phyloP scores from a whole-genome alignment of 2,113 vertebrate species.

The Sminthopsis crassicaudata region DNA sequence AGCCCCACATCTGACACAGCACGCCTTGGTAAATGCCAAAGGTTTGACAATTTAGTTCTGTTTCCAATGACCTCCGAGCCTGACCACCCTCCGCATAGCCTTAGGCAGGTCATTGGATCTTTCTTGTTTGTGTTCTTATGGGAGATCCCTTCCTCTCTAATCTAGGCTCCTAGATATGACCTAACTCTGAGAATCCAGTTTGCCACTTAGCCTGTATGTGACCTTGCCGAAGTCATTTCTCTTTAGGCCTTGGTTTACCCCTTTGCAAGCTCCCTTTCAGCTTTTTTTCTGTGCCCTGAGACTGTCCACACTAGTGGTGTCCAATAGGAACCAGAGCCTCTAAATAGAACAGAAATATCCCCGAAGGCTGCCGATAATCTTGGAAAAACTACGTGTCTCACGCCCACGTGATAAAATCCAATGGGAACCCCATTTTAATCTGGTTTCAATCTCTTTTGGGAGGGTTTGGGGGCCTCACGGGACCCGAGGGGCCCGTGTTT shows the following conservation, averaged over 20 bases:
- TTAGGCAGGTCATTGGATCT: neutral
- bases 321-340: neutral
- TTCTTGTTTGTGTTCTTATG: neutral
- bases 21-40: neutral
- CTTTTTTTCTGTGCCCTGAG: neutral
- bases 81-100: neutral
- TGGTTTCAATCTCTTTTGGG: neutral
- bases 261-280: neutral
- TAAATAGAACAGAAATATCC: neutral
- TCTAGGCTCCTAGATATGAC: neutral
- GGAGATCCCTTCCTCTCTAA: neutral
- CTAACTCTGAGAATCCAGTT: neutral
- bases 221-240: neutral
- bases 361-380: neutral
- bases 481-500: neutral
- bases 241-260: neutral
- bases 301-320: neutral
- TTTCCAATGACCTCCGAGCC: neutral
- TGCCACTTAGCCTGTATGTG: neutral
- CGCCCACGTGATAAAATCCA: neutral
- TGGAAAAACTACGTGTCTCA: no score
- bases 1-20: no score
- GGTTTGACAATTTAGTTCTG: neutral
- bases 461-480: neutral
- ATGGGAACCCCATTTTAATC: neutral